Evolutionary conservation across 2,888 invertebrate genomes (phyloP).

Genomic region (Cordilura impudica): DNA sequence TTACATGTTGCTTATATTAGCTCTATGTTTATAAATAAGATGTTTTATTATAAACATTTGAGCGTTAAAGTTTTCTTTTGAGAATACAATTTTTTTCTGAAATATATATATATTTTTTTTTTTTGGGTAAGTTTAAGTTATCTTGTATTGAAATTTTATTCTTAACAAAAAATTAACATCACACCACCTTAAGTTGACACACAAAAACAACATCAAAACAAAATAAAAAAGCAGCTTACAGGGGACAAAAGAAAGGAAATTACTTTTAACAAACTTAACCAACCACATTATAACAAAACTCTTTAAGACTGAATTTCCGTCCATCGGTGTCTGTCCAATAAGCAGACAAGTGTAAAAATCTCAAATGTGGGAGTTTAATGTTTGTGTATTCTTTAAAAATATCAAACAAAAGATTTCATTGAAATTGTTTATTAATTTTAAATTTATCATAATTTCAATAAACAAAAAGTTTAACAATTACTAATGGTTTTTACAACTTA

Average conservation of each 20-base stretch:
- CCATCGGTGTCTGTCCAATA: not conserved
- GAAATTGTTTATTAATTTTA: not conserved
- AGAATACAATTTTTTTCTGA: too few relatives aligned
- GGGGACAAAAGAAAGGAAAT: constrained; percentile 1
- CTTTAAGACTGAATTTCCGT: not conserved
- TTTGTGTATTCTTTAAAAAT: not conserved
- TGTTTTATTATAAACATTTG: too few relatives aligned
- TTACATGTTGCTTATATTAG: constrained; percentile 47
- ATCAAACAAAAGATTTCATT: not conserved
- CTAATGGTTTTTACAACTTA: not conserved
- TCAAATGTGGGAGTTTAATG: not conserved
- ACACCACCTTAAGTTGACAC: not conserved
- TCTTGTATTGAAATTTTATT: too few relatives aligned
- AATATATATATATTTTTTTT: too few relatives aligned
- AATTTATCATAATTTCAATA: not conserved
- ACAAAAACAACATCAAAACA: not conserved
- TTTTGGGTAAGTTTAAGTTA: too few relatives aligned
- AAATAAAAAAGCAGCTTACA: constrained; percentile 7
- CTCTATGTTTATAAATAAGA: too few relatives aligned
- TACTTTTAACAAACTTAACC: not conserved
- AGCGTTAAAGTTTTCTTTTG: too few relatives aligned
- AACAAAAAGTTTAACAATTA: not conserved
- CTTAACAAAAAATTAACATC: not conserved
- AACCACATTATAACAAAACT: not conserved
- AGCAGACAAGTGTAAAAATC: not conserved